Percentiles rank a stretch among this genome's conserved stretches.
phyloP scores from a whole-genome alignment of 2,888 invertebrate genomes.

The Stenotaenia linearis region DNA sequence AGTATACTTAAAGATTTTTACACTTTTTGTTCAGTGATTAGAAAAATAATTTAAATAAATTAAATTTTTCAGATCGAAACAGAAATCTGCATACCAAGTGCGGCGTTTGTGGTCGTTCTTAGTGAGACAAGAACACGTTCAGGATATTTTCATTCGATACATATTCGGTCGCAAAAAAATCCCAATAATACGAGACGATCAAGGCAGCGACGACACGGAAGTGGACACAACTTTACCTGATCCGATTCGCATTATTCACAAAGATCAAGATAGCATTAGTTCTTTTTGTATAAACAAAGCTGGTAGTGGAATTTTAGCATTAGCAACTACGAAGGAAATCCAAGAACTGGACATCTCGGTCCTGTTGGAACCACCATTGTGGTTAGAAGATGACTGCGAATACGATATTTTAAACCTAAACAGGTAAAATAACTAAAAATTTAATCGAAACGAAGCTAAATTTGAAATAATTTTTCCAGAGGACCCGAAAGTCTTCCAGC shows the following conservation, averaged over 20 bases:
- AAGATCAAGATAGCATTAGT: conserved; percentile 96
- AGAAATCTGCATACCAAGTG: conserved; percentile 46
- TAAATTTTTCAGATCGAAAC: conserved; percentile 38
- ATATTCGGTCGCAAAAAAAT: conserved; percentile 69
- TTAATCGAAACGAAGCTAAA: not conserved
- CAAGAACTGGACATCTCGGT: conserved; percentile 96
- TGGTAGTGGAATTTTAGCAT: conserved; percentile 73
- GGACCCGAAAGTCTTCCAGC: conserved; percentile 69
- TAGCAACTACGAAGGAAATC: conserved; percentile 92
- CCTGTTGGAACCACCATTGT: conserved; percentile 79
- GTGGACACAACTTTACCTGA: conserved; percentile 56
- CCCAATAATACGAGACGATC: conserved; percentile 32
- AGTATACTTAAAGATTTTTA: conserved; percentile 47
- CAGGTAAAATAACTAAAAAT: conserved; percentile 36
- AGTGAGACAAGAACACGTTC: conserved; percentile 84
- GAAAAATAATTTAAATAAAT: no score
- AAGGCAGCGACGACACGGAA: conserved; percentile 39
- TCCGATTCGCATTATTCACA: conserved; percentile 92
- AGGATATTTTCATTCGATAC: conserved; percentile 90
- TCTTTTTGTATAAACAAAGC: conserved; percentile 94
- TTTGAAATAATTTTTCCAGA: conserved; percentile 40
- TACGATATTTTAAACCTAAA: conserved; percentile 71
- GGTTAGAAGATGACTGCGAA: conserved; percentile 96
- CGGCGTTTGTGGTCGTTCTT: conserved; percentile 85
- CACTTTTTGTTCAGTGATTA: not conserved